Evolutionary conservation across 2,797 vertebrate species (phyloP).

Genomic region (Sebastes itinus): DNA sequence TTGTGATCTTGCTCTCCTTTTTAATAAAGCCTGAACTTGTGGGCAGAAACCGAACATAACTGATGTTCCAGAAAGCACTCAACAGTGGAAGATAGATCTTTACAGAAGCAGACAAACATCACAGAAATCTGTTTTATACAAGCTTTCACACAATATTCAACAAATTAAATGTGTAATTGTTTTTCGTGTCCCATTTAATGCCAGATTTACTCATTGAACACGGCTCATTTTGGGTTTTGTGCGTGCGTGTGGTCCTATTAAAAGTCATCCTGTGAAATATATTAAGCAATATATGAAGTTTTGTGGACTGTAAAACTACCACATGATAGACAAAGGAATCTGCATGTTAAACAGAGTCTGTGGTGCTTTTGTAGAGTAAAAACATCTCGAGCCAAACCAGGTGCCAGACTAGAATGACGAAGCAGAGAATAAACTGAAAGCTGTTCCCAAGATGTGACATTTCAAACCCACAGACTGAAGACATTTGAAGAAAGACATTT

Average conservation of each 20-base stretch:
- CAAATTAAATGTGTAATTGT: neutral
- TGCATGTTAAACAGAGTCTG: neutral
- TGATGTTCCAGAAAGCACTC: neutral
- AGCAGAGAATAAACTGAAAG: neutral
- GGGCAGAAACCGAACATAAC: neutral
- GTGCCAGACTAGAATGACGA: neutral
- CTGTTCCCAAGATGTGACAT: neutral
- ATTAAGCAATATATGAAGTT: neutral
- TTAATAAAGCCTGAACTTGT: conserved; percentile 2
- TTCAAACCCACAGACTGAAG: neutral
- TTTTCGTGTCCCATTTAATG: neutral
- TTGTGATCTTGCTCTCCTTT: neutral
- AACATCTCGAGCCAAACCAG: conserved; percentile 13
- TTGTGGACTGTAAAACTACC: conserved; percentile 21
- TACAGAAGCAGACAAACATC: neutral
- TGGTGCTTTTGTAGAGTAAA: neutral
- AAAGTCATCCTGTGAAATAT: conserved; percentile 21
- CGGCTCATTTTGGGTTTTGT: neutral
- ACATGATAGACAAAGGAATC: conserved; percentile 22
- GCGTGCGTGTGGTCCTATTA: conserved; percentile 7
- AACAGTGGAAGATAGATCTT: neutral
- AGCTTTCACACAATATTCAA: neutral
- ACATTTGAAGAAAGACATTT: neutral
- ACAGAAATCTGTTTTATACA: neutral
- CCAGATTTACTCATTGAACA: neutral